These are phyloP conservation scores for Napeogenes inachia DNA, from an alignment of 2,888 invertebrate species.

Conservation along the genomic window DNA sequence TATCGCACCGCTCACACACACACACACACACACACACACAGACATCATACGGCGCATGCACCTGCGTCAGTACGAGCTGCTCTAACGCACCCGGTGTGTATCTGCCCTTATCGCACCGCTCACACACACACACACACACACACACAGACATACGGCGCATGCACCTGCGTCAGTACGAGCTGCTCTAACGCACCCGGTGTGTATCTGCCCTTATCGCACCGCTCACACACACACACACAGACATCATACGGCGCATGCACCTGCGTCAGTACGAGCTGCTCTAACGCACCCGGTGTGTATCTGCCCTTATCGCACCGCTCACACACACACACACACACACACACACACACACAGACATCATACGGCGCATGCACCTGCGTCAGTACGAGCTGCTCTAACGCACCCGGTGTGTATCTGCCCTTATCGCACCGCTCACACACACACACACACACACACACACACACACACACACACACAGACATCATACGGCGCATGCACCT, in stretches of 20 bases:
- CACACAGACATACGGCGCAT: background rate
- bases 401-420: constrained; percentile 15
- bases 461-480: constrained; percentile 2
- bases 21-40: background rate
- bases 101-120: background rate
- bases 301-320: background rate
- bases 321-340: constrained; percentile 4
- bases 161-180: constrained; percentile 51
- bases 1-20: constrained; percentile 3
- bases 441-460: background rate
- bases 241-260: too few relatives aligned
- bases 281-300: constrained; percentile 73
- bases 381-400: constrained; percentile 87
- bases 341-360: too few relatives aligned
- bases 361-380: too few relatives aligned
- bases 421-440: constrained; percentile 2
- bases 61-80: constrained; percentile 77
- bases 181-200: constrained; percentile 84
- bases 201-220: background rate
- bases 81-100: constrained; percentile 79
- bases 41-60: too few relatives aligned
- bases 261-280: constrained; percentile 80
- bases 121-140: constrained; percentile 2
- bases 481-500: too few relatives aligned
- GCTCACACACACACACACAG: background rate